These are phyloP conservation scores for Gymnocypris eckloni DNA, from an alignment of 2,797 vertebrate genomes.

Conservation along the genomic window DNA sequence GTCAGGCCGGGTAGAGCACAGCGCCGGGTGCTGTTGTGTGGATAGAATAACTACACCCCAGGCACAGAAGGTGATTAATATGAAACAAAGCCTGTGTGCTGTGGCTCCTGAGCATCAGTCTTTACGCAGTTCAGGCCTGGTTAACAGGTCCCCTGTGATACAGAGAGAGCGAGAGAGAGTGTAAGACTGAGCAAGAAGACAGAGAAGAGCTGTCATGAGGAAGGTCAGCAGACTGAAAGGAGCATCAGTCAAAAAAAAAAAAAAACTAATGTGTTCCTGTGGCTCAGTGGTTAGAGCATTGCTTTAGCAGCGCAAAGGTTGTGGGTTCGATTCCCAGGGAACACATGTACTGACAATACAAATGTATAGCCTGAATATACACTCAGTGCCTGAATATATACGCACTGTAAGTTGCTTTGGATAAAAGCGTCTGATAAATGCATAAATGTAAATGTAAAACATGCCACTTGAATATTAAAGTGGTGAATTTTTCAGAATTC, in stretches of 20 bases:
- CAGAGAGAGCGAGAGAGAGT: conserved; percentile 1
- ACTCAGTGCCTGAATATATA: too few relatives aligned
- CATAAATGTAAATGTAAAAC: too few relatives aligned
- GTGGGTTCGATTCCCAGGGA: too few relatives aligned
- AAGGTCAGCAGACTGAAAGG: conserved; percentile 39
- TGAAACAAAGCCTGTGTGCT: conserved; percentile 49
- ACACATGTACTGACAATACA: too few relatives aligned
- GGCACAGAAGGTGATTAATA: conserved; percentile 60
- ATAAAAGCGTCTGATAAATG: too few relatives aligned
- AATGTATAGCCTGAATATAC: too few relatives aligned
- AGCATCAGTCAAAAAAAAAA: conserved; percentile 4
- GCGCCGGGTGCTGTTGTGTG: conserved; percentile 37
- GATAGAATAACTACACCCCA: conserved; percentile 56
- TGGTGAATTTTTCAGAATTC: not conserved
- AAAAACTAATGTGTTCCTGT: too few relatives aligned
- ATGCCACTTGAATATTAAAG: not conserved
- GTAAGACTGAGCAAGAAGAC: not conserved
- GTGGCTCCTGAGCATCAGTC: conserved; percentile 42
- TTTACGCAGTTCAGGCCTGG: conserved; percentile 39
- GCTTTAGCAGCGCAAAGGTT: too few relatives aligned
- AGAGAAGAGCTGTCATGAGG: conserved; percentile 28
- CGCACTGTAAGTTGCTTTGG: too few relatives aligned
- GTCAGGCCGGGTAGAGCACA: conserved; percentile 34
- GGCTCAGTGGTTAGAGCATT: too few relatives aligned
- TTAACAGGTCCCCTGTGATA: conserved; percentile 66